Percentiles rank a stretch among this genome's conserved stretches.
Conservation (phyloP, 2,797 vertebrate genomes). For the Takifugu ocellatus region DNA sequence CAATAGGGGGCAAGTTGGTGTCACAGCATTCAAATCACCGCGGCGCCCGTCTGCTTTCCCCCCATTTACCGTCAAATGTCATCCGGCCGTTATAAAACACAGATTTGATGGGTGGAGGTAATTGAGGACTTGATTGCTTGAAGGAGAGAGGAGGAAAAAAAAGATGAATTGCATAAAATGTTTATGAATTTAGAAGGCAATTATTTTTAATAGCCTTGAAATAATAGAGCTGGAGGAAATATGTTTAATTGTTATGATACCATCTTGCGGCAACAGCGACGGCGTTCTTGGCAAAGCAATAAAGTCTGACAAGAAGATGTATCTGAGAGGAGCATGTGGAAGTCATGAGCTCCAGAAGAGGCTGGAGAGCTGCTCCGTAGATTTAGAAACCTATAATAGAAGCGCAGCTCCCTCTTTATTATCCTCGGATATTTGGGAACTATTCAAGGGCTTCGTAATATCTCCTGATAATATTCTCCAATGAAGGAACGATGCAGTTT, state of each 20-base stretch:
- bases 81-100: constrained; percentile 90
- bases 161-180: constrained; percentile 80
- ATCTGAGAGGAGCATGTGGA: constrained; percentile 62
- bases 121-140: constrained; percentile 80
- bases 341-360: constrained; percentile 45
- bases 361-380: not conserved
- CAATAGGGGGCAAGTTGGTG: constrained; percentile 98
- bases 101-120: constrained; percentile 79
- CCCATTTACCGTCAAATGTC: constrained; percentile 97
- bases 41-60: constrained; percentile 83
- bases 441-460: constrained; percentile 2
- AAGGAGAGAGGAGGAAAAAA: constrained; percentile 41
- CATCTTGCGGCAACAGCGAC: constrained; percentile 64
- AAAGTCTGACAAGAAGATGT: constrained; percentile 64
- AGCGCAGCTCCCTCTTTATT: not conserved
- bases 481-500: not conserved
- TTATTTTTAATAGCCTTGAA: constrained; percentile 80
- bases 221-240: constrained; percentile 77
- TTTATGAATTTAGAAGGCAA: constrained; percentile 82
- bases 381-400: not conserved
- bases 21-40: constrained; percentile 95
- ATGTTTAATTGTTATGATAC: constrained; percentile 79
- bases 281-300: constrained; percentile 62
- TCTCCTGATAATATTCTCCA: constrained; percentile 5
- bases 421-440: too few relatives aligned